phyloP scores from a whole-genome alignment of 2,888 invertebrate genomes.

The Heliconius ethilla region DNA sequence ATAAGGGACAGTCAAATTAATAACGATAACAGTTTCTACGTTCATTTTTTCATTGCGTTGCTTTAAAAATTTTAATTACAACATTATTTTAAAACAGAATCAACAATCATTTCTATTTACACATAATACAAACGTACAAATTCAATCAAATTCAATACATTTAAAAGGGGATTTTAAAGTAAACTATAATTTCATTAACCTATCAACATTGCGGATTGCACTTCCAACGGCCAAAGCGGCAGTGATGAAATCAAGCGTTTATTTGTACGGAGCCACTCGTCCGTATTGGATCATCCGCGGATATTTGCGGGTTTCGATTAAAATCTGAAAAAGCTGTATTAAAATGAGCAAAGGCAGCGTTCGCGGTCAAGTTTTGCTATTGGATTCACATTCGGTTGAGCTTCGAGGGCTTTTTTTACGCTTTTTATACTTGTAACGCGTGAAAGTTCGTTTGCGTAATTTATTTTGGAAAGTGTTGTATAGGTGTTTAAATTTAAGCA shows the following conservation, averaged over 20 bases:
- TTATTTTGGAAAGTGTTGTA: background rate
- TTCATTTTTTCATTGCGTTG: too few relatives aligned
- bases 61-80: too few relatives aligned
- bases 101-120: background rate
- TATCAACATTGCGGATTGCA: conserved; percentile 48
- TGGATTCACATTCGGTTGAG: conserved; percentile 27
- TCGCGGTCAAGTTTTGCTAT: conserved; percentile 43
- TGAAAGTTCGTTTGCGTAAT: background rate
- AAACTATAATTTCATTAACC: conserved; percentile 59
- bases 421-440: conserved; percentile 4
- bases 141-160: conserved; percentile 3
- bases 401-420: conserved; percentile 5
- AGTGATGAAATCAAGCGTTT: conserved; percentile 69
- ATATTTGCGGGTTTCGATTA: conserved; percentile 50
- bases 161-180: conserved; percentile 19
- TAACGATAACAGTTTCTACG: too few relatives aligned
- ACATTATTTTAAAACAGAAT: too few relatives aligned
- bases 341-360: conserved; percentile 43
- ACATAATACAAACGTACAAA: background rate
- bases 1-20: too few relatives aligned
- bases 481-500: background rate
- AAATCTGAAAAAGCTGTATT: conserved; percentile 46
- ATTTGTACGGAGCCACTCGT: conserved; percentile 63
- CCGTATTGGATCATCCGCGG: conserved; percentile 51
- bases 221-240: conserved; percentile 53